phyloP scores from a whole-genome alignment of 92 coral and sea anemone genomes.

The Heteractis magnifica region DNA sequence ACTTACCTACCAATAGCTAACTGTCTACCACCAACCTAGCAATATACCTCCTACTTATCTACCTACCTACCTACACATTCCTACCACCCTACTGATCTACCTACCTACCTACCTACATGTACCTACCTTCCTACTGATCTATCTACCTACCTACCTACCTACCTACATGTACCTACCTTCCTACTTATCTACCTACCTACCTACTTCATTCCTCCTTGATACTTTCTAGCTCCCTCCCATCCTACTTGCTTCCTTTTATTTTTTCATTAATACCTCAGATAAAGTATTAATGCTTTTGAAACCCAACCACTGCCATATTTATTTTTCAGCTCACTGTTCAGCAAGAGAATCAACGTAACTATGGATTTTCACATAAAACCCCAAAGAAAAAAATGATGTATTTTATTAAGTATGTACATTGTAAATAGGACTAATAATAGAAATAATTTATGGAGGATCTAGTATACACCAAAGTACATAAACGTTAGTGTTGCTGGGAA shows the following conservation, averaged over 20 bases:
- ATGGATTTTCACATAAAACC: not conserved
- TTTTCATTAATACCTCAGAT: not conserved
- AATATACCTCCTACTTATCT: too few relatives aligned
- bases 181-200: too few relatives aligned
- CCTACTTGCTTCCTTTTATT: too few relatives aligned
- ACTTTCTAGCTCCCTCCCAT: too few relatives aligned
- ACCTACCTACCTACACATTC: too few relatives aligned
- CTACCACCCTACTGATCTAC: too few relatives aligned
- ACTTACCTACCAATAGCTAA: not conserved
- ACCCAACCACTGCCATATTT: not conserved
- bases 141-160: too few relatives aligned
- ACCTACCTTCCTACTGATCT: too few relatives aligned
- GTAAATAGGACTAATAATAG: not conserved
- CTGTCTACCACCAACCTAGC: too few relatives aligned
- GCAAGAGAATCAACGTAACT: constrained; percentile 12
- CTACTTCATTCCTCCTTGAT: too few relatives aligned
- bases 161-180: too few relatives aligned
- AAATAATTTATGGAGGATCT: not conserved
- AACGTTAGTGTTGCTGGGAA: not conserved
- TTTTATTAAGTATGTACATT: not conserved
- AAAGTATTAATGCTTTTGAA: not conserved
- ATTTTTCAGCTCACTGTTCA: constrained; percentile 29
- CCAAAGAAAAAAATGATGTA: not conserved
- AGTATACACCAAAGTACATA: not conserved
- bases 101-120: too few relatives aligned